Evolutionary conservation across 2,113 vertebrate species (phyloP).

Genomic region (Cryptomyrus ogoouensis): DNA sequence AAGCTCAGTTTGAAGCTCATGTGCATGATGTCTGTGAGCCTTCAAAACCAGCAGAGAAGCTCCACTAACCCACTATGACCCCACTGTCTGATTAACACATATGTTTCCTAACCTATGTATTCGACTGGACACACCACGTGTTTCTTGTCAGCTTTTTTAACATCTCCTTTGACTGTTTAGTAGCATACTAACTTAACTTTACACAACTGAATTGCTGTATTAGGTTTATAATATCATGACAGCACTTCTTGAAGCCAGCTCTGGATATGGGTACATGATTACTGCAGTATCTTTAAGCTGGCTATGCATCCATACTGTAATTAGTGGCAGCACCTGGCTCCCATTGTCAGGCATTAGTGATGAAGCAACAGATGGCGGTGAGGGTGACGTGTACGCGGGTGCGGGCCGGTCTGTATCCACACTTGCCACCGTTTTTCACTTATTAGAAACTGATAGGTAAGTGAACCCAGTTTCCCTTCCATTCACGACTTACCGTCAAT

Average conservation of each 20-base stretch:
- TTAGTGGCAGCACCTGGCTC: slow-evolving; percentile 31
- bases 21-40: not conserved
- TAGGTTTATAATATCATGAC: not conserved
- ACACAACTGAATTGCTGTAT: not conserved
- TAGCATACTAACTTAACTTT: not conserved
- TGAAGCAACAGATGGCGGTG: slow-evolving; percentile 31
- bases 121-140: not conserved
- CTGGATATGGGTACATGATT: not conserved
- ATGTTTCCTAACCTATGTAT: not conserved
- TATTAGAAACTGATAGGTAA: not conserved
- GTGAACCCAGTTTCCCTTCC: not conserved
- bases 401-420: not conserved
- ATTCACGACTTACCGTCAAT: slow-evolving; percentile 39
- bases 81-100: not conserved
- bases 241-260: not conserved
- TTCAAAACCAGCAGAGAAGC: not conserved
- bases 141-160: not conserved
- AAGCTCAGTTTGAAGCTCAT: not conserved
- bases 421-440: not conserved
- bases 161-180: not conserved
- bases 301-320: not conserved
- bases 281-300: not conserved
- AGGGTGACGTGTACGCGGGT: not conserved
- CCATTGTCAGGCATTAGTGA: slow-evolving; percentile 44
- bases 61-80: not conserved